Conservation (phyloP, 2,888 invertebrate species). For the Chrysolina americana region DNA sequence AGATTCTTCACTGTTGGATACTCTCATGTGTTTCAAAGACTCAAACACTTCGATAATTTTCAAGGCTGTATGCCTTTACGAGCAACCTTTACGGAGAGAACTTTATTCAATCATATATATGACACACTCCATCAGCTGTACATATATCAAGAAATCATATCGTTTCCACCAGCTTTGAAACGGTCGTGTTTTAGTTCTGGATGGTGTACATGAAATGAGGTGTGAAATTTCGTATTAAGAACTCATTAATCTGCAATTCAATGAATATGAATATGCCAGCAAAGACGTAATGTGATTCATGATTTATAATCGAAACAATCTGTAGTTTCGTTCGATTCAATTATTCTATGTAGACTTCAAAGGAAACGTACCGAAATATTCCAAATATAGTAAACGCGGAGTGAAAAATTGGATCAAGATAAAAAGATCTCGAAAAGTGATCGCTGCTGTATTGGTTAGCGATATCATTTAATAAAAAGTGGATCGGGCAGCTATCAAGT, state of each 20-base stretch:
- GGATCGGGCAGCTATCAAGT: neutral
- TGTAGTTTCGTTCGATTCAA: neutral
- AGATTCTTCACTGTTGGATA: too few species aligned
- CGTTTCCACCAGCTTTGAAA: too few species aligned
- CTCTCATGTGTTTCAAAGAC: too few species aligned
- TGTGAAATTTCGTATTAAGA: conserved; percentile 25
- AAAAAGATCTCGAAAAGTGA: neutral
- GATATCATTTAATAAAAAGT: neutral
- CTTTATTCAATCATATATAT: too few species aligned
- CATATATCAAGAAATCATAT: too few species aligned
- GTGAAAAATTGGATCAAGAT: neutral
- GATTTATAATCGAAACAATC: neutral
- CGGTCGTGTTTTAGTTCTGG: neutral
- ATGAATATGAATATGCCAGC: neutral
- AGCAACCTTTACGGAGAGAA: too few species aligned
- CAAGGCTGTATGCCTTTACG: too few species aligned
- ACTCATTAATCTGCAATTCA: conserved; percentile 14
- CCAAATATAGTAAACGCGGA: conserved; percentile 12
- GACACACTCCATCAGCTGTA: too few species aligned
- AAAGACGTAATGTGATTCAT: neutral
- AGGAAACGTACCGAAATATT: conserved; percentile 3
- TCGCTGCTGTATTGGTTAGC: neutral
- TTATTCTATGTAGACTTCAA: neutral
- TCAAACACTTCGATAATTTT: too few species aligned
- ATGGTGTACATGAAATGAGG: conserved; percentile 24